Base-by-base conservation (phyloP, 2,888 invertebrate species). In the Tenthredo distinguenda region DNA sequence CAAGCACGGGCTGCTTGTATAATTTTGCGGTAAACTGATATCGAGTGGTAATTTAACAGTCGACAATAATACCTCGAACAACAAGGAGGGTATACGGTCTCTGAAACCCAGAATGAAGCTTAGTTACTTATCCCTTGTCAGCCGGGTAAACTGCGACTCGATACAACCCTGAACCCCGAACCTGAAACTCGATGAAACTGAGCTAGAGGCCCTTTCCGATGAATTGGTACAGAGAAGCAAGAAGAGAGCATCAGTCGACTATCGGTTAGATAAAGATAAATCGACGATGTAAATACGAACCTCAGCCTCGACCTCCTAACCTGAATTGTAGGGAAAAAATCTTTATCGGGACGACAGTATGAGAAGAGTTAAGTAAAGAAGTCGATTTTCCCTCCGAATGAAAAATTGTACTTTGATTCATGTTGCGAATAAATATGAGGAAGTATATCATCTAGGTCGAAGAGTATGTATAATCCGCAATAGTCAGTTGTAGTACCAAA, bases 201-300 rank as follows among this genome's bases (percentile, higher is more conserved):
- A 77, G 18, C 18, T 50, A 12, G 37, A 40, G 37, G 21, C 21
- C 21, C 15, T 62, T 40, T 1, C 79, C 58, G 40, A 62, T 79
- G 79, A 79, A 77, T 77, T 50, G 26, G 31, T 55, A 77, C 31
- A 5, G 55, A 77, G 50, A 10, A 43, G 50, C 31, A 15, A 26
- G 12, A 6, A 50, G 2, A 47, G 34, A 77, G 12, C 15, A 62
- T 12, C 21, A n/a, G 18, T 26, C 12, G 81, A 62, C 62, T 40
- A 81, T 62, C 50, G 26, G n/a, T 1, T 10, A 37, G 81, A 81
- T 81, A 62, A 81, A 81, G 62, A 81, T 62, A 81, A 81, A 62
- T 81, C 81, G 40, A 15, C 37, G 62, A 81, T 81, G 81, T 62
- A 81, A 62, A 58, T 58, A 81, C 81, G 81, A 81, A 12, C 81